A percentile compares a stretch with the other conserved stretches of the same genome.
Evolutionary conservation across 2,888 invertebrate species (phyloP).

Genomic region (Andrena trimmerana): DNA sequence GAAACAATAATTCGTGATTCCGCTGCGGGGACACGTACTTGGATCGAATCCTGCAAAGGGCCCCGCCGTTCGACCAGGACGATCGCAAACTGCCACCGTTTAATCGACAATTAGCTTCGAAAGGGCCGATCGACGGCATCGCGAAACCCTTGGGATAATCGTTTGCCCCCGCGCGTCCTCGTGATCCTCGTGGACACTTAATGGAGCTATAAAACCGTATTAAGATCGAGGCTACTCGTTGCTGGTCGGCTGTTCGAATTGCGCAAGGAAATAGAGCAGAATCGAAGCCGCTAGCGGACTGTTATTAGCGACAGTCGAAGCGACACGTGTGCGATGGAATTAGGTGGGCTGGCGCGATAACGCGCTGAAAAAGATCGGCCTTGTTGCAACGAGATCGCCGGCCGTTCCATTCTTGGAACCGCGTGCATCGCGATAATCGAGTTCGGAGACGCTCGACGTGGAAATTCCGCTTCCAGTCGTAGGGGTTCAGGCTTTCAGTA

Average conservation of each 20-base stretch:
- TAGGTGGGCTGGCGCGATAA: constrained; percentile 19
- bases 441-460: neutral
- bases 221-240: constrained; percentile 50
- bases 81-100: constrained; percentile 51
- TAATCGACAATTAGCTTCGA: constrained; percentile 60
- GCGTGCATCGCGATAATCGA: neutral
- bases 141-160: constrained; percentile 48
- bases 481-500: neutral
- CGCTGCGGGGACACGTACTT: constrained; percentile 63
- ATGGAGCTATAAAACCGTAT: constrained; percentile 67
- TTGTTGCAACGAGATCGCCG: neutral
- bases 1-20: constrained; percentile 66
- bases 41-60: constrained; percentile 38
- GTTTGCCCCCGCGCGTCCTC: constrained; percentile 12
- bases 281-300: constrained; percentile 19
- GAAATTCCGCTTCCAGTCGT: neutral
- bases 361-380: constrained; percentile 8
- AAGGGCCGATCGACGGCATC: constrained; percentile 46
- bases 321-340: constrained; percentile 6
- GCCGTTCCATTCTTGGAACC: neutral
- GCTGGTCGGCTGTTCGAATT: constrained; percentile 29
- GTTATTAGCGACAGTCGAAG: constrained; percentile 23
- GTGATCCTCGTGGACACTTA: constrained; percentile 45
- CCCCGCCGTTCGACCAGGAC: constrained; percentile 19
- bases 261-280: constrained; percentile 25